These are phyloP conservation scores for Meriones unguiculatus DNA, from an alignment of 2,113 vertebrate genomes.

Conservation along the genomic window DNA sequence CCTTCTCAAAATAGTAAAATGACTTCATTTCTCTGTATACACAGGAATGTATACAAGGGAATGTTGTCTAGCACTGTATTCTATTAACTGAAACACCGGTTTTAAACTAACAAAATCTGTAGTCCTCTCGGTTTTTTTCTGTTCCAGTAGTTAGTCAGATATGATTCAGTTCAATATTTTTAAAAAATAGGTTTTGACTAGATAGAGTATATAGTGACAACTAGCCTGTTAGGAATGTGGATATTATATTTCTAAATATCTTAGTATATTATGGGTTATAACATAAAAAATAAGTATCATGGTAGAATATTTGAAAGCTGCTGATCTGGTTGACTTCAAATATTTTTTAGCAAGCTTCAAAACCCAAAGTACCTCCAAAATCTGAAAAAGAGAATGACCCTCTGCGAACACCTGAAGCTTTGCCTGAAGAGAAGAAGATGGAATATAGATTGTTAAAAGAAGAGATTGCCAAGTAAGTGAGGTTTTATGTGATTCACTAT, in stretches of 20 bases:
- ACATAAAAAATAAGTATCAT: conserved; percentile 24
- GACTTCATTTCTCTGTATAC: not conserved
- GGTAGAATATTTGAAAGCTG: conserved; percentile 10
- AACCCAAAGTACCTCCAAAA: conserved; percentile 92
- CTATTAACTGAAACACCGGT: conserved; percentile 14
- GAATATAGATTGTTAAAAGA: conserved; percentile 94
- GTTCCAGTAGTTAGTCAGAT: not conserved
- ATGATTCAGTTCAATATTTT: conserved; percentile 10
- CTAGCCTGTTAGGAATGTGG: not conserved
- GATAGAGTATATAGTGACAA: not conserved
- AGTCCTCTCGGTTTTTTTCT: not conserved
- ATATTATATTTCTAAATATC: conserved; percentile 52
- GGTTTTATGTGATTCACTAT: conserved; percentile 43
- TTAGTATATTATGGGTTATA: not conserved
- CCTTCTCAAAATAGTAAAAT: conserved; percentile 27
- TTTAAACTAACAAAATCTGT: conserved; percentile 21
- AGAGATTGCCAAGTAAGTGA: conserved; percentile 93
- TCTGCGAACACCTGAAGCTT: conserved; percentile 91
- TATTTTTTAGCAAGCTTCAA: conserved; percentile 91
- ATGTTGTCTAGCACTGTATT: conserved; percentile 23
- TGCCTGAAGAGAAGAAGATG: conserved; percentile 92
- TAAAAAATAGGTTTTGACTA: conserved; percentile 25
- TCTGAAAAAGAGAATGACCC: conserved; percentile 98
- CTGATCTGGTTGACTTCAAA: conserved; percentile 54
- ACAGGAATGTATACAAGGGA: not conserved